Percentiles rank a stretch among this genome's conserved stretches.
These are phyloP conservation scores for Bombus fervidus DNA, from an alignment of 1,140 invertebrate species.

Conservation along the genomic window DNA sequence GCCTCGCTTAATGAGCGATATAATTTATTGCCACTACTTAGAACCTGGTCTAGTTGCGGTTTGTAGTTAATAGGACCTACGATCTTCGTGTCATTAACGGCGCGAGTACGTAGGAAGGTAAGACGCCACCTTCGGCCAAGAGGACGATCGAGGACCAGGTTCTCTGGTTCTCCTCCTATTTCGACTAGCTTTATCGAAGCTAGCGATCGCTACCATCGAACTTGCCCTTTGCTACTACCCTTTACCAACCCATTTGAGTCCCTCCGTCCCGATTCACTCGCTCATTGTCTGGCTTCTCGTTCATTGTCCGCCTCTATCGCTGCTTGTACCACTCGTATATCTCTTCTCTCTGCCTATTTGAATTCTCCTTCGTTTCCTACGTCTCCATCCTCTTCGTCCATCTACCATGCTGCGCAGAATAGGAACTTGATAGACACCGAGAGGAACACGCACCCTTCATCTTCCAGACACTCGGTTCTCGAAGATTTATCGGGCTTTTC, in stretches of 20 bases:
- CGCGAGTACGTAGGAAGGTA: conserved; percentile 39
- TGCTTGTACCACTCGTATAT: conserved; percentile 16
- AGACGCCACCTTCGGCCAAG: conserved; percentile 6
- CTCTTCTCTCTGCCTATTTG: not conserved
- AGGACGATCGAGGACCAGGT: not conserved
- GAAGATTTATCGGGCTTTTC: conserved; percentile 22
- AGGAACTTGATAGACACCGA: conserved; percentile 18
- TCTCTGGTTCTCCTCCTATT: not conserved
- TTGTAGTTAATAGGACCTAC: conserved; percentile 63
- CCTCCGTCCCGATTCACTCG: conserved; percentile 18
- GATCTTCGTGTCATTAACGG: conserved; percentile 64
- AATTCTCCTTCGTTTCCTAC: not conserved
- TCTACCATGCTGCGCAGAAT: not conserved
- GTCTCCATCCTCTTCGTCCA: not conserved
- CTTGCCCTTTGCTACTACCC: conserved; percentile 26
- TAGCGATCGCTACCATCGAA: conserved; percentile 5
- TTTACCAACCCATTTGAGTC: not conserved
- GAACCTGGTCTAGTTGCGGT: conserved; percentile 54
- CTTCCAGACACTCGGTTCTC: not conserved
- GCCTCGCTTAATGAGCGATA: conserved; percentile 69
- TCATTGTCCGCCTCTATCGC: conserved; percentile 35
- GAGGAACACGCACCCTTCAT: not conserved
- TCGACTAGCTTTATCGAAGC: conserved; percentile 12
- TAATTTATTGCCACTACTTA: conserved; percentile 71
- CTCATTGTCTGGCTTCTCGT: conserved; percentile 44